Evolutionary conservation across 2,888 invertebrate species (phyloP).

Genomic region (Lacanobia wlatinum): DNA sequence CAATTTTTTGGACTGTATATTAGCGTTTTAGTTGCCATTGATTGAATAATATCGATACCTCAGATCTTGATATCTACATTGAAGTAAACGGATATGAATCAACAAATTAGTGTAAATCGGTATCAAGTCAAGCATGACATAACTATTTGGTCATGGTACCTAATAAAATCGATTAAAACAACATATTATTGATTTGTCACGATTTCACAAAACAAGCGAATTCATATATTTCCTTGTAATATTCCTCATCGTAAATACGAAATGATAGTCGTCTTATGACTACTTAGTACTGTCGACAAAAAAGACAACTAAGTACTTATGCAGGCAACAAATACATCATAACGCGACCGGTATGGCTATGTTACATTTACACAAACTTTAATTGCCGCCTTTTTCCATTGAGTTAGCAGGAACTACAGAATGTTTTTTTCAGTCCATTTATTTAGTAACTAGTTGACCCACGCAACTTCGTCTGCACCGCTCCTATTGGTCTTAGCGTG

Average conservation of each 20-base stretch:
- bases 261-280: background rate
- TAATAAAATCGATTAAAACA: background rate
- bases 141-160: background rate
- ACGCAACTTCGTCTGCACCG: too few species aligned
- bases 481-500: too few species aligned
- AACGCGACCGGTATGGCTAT: too few species aligned
- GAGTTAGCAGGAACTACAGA: too few species aligned
- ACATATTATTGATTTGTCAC: background rate
- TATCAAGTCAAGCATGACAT: background rate
- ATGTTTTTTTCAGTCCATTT: too few species aligned
- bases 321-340: background rate
- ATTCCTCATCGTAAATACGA: background rate
- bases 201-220: background rate
- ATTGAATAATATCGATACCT: background rate
- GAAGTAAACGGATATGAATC: constrained; percentile 4
- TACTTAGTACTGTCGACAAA: constrained; percentile 6
- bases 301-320: background rate
- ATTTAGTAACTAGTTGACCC: too few species aligned
- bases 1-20: background rate
- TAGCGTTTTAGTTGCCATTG: background rate
- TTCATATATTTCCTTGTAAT: background rate
- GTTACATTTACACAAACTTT: background rate
- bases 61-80: background rate
- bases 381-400: background rate
- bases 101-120: background rate